Base-by-base conservation (phyloP, 2,113 vertebrate species). In the Triplophysa tibetana region DNA sequence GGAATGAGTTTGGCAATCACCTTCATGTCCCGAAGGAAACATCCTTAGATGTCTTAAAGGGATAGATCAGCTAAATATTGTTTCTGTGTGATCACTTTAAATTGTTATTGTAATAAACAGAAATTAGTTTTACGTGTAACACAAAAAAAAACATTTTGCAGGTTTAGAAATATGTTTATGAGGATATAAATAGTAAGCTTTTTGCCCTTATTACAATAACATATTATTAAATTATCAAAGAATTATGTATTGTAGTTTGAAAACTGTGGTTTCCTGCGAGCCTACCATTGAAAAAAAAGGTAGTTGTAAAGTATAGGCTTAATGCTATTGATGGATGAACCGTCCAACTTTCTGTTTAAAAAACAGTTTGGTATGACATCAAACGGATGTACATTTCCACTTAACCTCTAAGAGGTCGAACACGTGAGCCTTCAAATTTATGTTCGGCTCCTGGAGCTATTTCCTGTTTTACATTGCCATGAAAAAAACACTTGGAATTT, bases 401-500 rank as follows among this genome's bases (percentile, higher is more conserved):
- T 70, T 56, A 58, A 72, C 69, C 69, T 72, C 50, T 8, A 1
- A 56, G 29, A 72, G 69, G 69, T 72, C 12, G 52, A 72, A 21
- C 52, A n/a, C 69, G 52, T 58, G 69, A n/a, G 19, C 69, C 52
- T 58, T 72, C 33, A 58, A 72, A 72, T 72, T 58, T 21, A 58
- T 72, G 69, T 72, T 4, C 26, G 33, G 52, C 52, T 72, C 69
- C 52, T 38, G 69, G 10, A 72, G 69, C 69, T 38, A 58, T 72
- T 72, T 72, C 69, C 69, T 72, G 69, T 64, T 14, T 72, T 58
- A 72, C 50, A 4, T 58, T 72, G 56, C 52, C 52, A 29, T 72
- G 52, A 72, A 72, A 72, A 29, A 33, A 72, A 72, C 69, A 58
- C 69, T 21, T 52, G 14, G 33, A 19, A 17, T 56, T 72, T 56